Conservation (phyloP, 2,888 invertebrate genomes). For the Panorpa germanica region DNA sequence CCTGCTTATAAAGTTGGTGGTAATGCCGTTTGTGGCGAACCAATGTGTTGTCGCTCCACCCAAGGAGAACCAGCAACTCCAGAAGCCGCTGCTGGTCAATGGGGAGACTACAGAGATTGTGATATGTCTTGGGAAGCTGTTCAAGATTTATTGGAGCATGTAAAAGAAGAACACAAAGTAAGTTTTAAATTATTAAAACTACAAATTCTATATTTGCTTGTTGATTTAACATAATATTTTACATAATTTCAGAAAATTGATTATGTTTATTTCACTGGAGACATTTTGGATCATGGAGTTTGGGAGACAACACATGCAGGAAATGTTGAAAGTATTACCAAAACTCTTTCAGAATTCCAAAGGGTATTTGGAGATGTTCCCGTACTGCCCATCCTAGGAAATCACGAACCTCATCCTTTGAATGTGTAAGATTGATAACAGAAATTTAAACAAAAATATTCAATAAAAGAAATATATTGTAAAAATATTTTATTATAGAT, state of each 20-base stretch:
- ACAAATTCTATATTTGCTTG: background rate
- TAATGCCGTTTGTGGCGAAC: conserved; percentile 51
- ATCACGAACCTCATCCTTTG: conserved; percentile 69
- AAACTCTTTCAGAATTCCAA: conserved; percentile 30
- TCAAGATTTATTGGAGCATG: conserved; percentile 42
- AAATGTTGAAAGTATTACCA: conserved; percentile 36
- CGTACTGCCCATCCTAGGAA: conserved; percentile 54
- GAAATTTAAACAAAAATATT: background rate
- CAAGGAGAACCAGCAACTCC: conserved; percentile 22
- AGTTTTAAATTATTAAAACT: conserved; percentile 8
- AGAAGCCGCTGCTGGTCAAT: conserved; percentile 44
- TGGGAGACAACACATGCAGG: conserved; percentile 59
- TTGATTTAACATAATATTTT: conserved; percentile 1
- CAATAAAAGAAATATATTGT: conserved; percentile 2
- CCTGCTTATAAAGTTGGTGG: conserved; percentile 46
- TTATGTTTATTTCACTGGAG: conserved; percentile 68
- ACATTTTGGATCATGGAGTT: conserved; percentile 69
- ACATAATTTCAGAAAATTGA: conserved; percentile 30
- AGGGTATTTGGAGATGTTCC: conserved; percentile 37
- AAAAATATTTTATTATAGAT: conserved; percentile 24
- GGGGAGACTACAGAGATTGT: conserved; percentile 66
- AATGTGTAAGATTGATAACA: conserved; percentile 51
- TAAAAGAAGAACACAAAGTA: conserved; percentile 32
- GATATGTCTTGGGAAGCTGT: conserved; percentile 55
- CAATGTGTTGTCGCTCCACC: conserved; percentile 54